Evolutionary conservation across 2,888 invertebrate species (phyloP), one percentile per base, ranked within the genome.

Genomic region (Dioctria rufipes): DNA sequence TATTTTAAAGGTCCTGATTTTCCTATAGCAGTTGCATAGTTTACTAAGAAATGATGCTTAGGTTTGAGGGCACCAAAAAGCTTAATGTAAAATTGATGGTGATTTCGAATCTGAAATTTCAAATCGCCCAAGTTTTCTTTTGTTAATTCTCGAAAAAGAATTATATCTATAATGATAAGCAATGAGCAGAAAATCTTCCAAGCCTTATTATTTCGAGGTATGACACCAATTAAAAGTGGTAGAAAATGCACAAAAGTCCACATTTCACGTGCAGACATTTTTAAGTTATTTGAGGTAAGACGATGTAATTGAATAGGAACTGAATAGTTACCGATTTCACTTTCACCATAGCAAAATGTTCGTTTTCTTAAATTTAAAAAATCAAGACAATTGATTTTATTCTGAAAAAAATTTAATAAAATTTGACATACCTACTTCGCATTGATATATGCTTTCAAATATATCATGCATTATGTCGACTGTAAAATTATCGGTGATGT

Each of bases 401-500:
- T 49, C 13, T 65, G 5, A 13, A 82, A 73, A 9, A 80, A 58
- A 63, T 49, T 51, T 5, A 77, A 39, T 5, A 82, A 54, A 67
- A 80, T 61, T 66, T 81, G 42, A 9, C 71, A 60, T n/a, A 78
- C 3, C 0, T 78, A n/a, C n/a, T 0, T 78, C 81, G 43, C 78
- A 81, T 13, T 73, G 67, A 40, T 63, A 78, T 11, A 81, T 71
- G 5, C 77, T 71, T 73, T 81, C 81, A 39, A 81, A 78, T 42
- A 78, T 46, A 46, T 81, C 81, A 43, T 81, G 81, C 81, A 78
- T 81, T 2, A 81, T 58, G 37, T 78, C 69, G 3, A 42, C 78
- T 5, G 71, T 25, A 43, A 71, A 73, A 58, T 78, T 81, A 42
- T 78, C 43, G 43, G 63, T 65, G 0, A 73, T 66, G 13, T 81